Evolutionary conservation across 2,888 invertebrate species (phyloP).

Genomic region (Agriopis aurantiaria): DNA sequence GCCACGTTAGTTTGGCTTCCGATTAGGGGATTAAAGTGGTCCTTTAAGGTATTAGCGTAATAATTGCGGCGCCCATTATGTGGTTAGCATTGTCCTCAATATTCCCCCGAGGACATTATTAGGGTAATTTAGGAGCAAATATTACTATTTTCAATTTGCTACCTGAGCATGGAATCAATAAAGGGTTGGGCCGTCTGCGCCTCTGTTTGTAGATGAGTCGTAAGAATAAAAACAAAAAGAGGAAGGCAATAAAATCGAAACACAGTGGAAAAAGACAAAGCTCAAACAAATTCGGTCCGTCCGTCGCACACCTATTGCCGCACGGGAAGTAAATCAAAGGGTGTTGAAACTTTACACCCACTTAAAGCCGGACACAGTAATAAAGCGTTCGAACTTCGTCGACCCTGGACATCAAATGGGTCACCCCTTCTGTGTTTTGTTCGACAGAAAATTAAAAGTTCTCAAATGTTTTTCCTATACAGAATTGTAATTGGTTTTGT

Average conservation of each 20-base stretch:
- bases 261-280: conserved; percentile 68
- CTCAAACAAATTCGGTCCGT: conserved; percentile 72
- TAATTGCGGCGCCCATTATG: conserved; percentile 82
- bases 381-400: conserved; percentile 85
- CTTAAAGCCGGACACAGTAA: conserved; percentile 87
- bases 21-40: conserved; percentile 85
- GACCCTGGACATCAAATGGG: conserved; percentile 83
- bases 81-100: conserved; percentile 71
- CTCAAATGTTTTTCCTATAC: conserved; percentile 57
- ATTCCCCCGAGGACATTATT: conserved; percentile 53
- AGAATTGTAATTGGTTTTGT: conserved; percentile 9
- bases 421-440: conserved; percentile 80
- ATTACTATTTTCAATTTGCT: conserved; percentile 45
- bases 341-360: conserved; percentile 87
- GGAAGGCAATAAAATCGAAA: conserved; percentile 59
- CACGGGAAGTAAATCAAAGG: conserved; percentile 83
- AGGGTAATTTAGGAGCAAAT: conserved; percentile 54
- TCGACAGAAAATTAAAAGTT: conserved; percentile 80
- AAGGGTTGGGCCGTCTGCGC: conserved; percentile 15
- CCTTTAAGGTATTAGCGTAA: conserved; percentile 84
- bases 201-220: conserved; percentile 36
- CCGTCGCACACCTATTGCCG: conserved; percentile 76
- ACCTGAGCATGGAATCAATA: conserved; percentile 41
- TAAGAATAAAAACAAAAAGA: conserved; percentile 58
- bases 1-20: conserved; percentile 85